Evolutionary conservation across 2,888 invertebrate genomes (phyloP), one percentile per base, ranked within the genome.

Genomic region (Rhamphomyia laevipes): DNA sequence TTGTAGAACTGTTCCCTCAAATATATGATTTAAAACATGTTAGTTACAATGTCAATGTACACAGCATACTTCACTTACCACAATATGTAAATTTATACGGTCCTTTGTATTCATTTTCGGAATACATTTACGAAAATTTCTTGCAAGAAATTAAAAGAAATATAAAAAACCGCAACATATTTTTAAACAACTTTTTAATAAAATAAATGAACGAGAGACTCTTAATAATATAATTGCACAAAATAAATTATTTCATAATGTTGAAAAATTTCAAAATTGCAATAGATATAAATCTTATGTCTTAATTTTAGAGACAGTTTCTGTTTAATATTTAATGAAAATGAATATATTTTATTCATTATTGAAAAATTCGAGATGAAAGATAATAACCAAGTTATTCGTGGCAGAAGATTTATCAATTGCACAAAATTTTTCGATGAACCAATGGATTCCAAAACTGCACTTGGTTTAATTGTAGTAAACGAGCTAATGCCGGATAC

Each of bases 181-280:
- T 42, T 42, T 42, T 16, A 42, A 42, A 18, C 42, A 42, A 42
- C 17, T 42, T 12, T 42, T 17, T 42, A 42, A 43, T 43, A 43
- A 21, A 4, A 23, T 43, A n/a, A 4, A 23, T 21, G 30, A 30
- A 30, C 6, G 6, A 9, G 11, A 30, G 6, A 9, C 6, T 30
- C 6, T 30, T 9, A 30, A 30, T 30, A 30, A 30, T 30, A 9
- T 30, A 11, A 30, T 30, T 30, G 30, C 6, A 11, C 7, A 30
- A 30, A 30, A 11, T 30, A 6, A 30, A 11, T 30, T 30, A 11
- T n/a, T n/a, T n/a, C n/a, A n/a, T n/a, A 30, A 11, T 30, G 6
- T 11, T 30, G 30, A 30, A 30, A 30, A 30, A 30, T 30, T 30
- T 30, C 11, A 6, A 9, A 6, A 30, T 30, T 30, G 7, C 6